Evolutionary conservation across 2,113 vertebrate genomes (phyloP), one percentile per base, ranked within the genome.

Genomic region (Plecturocebus donacophilus): DNA sequence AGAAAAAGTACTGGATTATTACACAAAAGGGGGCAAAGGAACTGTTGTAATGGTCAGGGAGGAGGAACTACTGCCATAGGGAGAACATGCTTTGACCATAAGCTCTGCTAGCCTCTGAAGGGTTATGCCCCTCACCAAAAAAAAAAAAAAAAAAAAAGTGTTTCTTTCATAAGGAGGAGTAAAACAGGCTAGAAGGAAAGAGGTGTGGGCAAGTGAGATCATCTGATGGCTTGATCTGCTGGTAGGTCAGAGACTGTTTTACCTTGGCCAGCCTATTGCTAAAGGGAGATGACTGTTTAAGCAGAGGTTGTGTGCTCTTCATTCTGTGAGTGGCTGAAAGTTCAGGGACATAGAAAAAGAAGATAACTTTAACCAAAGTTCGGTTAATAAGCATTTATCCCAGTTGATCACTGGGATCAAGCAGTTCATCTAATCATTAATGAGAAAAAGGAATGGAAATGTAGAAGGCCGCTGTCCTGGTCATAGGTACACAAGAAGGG

Each of bases 1-100:
- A 79, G 38, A 49, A 30, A 76, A 35, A 64, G 8, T 66, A 79
- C 68, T 68, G 8, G 56, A 79, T 81, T 75, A 6, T 32, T 10
- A 38, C 8, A 19, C 8, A 40, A 4, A 8, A 47, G 1, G 13
- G 45, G 0, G 42, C 13, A 40, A 47, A 79, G 27, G 4, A 16
- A 75, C 19, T 30, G 5, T 42, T 54, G 11, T 2, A 35, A 20
- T 8, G 3, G 5, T 49, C 0, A 2, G 1, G 3, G 0, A 1
- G 1, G 6, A 61, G 7, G 1, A 14, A n/a, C 5, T 32, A 68
- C 8, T 79, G n/a, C 2, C 25, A 2, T 38, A 52, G 30, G 5
- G 12, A 85, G 76, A 85, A 40, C 13, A 79, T 11, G 5, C 8
- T 71, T 8, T 47, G 42, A 23, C 21, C 6, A 12, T 68, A 45